phyloP scores from a whole-genome alignment of 2,888 invertebrate genomes.

The Serrognathus titanus region DNA sequence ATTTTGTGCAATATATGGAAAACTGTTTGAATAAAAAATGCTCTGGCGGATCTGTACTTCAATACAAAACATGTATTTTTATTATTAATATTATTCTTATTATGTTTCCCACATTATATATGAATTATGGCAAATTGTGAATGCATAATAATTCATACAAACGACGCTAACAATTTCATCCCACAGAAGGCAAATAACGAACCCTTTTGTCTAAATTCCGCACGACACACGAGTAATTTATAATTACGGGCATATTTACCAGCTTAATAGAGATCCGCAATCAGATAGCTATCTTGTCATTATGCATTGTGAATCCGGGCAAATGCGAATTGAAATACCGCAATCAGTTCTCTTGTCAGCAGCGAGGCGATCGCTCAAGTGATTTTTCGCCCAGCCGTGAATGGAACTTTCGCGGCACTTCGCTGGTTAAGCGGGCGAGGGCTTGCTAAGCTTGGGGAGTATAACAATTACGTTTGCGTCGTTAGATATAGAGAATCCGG shows the following conservation, averaged over 20 bases:
- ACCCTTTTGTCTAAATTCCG: constrained; percentile 27
- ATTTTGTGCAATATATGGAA: no score
- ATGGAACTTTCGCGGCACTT: constrained; percentile 25
- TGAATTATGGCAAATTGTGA: no score
- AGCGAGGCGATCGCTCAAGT: constrained; percentile 33
- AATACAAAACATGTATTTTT: no score
- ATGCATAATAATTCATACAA: neutral
- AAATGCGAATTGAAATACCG: constrained; percentile 45
- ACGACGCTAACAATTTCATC: constrained; percentile 4
- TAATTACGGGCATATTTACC: constrained; percentile 43
- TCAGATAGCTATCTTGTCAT: constrained; percentile 47
- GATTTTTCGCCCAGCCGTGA: constrained; percentile 35
- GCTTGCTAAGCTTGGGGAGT: constrained; percentile 35
- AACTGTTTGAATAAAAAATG: no score
- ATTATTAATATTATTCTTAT: no score
- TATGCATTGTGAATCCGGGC: constrained; percentile 43
- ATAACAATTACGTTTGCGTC: constrained; percentile 50
- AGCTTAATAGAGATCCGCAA: constrained; percentile 32
- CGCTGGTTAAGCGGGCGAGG: constrained; percentile 30
- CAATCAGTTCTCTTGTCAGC: constrained; percentile 45
- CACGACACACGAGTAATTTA: constrained; percentile 30
- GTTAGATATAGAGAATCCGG: constrained; percentile 48
- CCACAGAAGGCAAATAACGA: constrained; percentile 25
- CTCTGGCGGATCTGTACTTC: no score
- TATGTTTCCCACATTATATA: no score